Evolutionary conservation across 2,113 vertebrate species (phyloP).

Genomic region (Thalassoma bifasciatum): DNA sequence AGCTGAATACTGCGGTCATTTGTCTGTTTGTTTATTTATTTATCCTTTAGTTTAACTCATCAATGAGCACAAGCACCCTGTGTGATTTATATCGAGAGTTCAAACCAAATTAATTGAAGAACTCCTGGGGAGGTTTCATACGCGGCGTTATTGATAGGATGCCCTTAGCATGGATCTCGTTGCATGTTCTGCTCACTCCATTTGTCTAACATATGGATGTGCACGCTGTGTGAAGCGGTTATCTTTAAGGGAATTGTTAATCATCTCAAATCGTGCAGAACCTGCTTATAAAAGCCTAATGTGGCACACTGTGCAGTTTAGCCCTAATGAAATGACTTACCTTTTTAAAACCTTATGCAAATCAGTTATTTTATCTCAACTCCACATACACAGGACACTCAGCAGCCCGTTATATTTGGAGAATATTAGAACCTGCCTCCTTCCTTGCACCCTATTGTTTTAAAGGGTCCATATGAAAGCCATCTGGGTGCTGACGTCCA

Average conservation of each 20-base stretch:
- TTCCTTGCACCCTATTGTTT: slow-evolving; percentile 72
- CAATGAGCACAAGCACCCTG: slow-evolving; percentile 48
- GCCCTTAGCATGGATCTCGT: slow-evolving; percentile 38
- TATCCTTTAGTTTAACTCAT: slow-evolving; percentile 63
- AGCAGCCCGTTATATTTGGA: slow-evolving; percentile 31
- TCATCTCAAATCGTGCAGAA: slow-evolving; percentile 70
- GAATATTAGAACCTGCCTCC: slow-evolving; percentile 61
- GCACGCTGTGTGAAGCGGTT: slow-evolving; percentile 43
- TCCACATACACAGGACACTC: slow-evolving; percentile 54
- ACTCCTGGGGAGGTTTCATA: slow-evolving; percentile 23
- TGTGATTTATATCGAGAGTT: slow-evolving; percentile 65
- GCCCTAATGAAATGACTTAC: slow-evolving; percentile 41
- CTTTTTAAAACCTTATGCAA: slow-evolving; percentile 60
- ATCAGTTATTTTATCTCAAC: slow-evolving; percentile 66
- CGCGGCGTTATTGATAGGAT: slow-evolving; percentile 54
- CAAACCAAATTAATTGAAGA: slow-evolving; percentile 40
- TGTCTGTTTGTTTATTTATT: slow-evolving; percentile 65
- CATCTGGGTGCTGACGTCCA: slow-evolving; percentile 73
- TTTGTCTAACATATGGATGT: slow-evolving; percentile 63
- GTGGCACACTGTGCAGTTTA: slow-evolving; percentile 29
- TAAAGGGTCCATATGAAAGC: slow-evolving; percentile 78
- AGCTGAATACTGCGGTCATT: slow-evolving; percentile 62
- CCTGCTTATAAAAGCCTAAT: slow-evolving; percentile 44
- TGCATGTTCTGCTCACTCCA: slow-evolving; percentile 37
- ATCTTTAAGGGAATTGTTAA: slow-evolving; percentile 60